Evolutionary conservation across 2,888 invertebrate species (phyloP), one percentile per base, ranked within the genome.

Genomic region (Iphiclides podalirius): DNA sequence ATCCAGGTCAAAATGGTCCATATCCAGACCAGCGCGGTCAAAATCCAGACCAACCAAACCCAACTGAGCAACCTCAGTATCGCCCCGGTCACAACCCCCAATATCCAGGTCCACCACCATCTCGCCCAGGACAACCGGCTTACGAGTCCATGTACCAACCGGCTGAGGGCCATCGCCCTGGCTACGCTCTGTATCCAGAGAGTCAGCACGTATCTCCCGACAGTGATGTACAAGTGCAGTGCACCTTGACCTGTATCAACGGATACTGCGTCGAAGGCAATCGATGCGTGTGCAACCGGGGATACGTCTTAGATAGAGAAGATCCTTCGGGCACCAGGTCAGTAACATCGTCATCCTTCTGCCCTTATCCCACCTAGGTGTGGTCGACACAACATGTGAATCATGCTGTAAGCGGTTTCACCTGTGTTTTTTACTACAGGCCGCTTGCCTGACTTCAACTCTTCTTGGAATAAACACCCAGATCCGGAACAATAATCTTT

Each of bases 241-340:
- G 95, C 64, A 88, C 91, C 2, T 79, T 86, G 15, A 91, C 91
- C 6, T 95, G 95, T 59, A 70, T 92, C 43, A 94, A 94, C 60
- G 94, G 93, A 12, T 79, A 89, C 17, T 95, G 95, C 67, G 88
- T 90, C 6, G 76, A 64, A 44, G 64, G 65, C 1, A 76, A 82
- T 52, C 66, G 57, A 26, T 95, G 95, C 67, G 79, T 80, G 4
- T 92, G 92, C 55, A 86, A 89, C 47, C 52, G 75, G 8, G 92
- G 92, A 31, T 92, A 90, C 49, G 56, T 78, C 0, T 50, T 64
- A 20, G 90, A 91, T 54, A 74, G 54, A n/a, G 60, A 63, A 1
- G 79, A 88, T 46, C 60, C 68, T 3, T 61, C 69, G 9, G 73
- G 67, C 20, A 65, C 63, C 14, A 79, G 70, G 85, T 84, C 66